Conservation (phyloP, 2,888 invertebrate species). For the Xestia rhomboidea region DNA sequence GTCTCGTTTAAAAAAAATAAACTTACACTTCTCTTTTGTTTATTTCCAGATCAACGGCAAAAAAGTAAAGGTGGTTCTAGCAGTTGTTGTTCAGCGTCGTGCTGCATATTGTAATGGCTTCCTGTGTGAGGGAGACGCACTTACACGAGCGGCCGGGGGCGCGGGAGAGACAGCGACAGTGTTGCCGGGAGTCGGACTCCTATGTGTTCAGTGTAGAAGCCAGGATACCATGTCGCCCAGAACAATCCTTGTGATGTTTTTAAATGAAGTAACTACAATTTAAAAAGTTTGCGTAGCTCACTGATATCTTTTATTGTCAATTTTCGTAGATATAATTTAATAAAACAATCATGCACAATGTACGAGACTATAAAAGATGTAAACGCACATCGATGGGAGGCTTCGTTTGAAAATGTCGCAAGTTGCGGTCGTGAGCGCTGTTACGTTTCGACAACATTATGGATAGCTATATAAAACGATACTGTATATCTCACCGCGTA, state of each 20-base stretch:
- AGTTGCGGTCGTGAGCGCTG: conserved; percentile 68
- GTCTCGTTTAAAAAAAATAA: neutral
- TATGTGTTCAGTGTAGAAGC: conserved; percentile 86
- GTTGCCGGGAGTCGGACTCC: conserved; percentile 79
- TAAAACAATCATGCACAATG: conserved; percentile 67
- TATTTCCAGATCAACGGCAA: conserved; percentile 96
- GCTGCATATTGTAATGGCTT: conserved; percentile 96
- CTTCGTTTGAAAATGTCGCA: conserved; percentile 83
- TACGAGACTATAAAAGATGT: conserved; percentile 66
- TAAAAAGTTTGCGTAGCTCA: conserved; percentile 67
- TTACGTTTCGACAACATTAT: conserved; percentile 72
- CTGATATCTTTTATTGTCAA: conserved; percentile 71
- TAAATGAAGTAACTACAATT: conserved; percentile 73
- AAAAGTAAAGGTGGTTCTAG: conserved; percentile 98
- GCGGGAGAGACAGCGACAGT: conserved; percentile 76
- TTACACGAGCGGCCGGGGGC: conserved; percentile 72
- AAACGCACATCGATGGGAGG: conserved; percentile 74
- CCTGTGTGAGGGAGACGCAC: conserved; percentile 72
- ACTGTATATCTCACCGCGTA: conserved; percentile 84
- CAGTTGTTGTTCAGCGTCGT: conserved; percentile 98
- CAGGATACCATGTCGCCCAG: conserved; percentile 78
- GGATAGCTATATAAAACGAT: conserved; percentile 81
- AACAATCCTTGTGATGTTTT: conserved; percentile 81
- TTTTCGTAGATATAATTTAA: conserved; percentile 66
- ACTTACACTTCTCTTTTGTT: conserved; percentile 57